Evolutionary conservation across 2,113 vertebrate species (phyloP).

Genomic region (Numenius arquata): DNA sequence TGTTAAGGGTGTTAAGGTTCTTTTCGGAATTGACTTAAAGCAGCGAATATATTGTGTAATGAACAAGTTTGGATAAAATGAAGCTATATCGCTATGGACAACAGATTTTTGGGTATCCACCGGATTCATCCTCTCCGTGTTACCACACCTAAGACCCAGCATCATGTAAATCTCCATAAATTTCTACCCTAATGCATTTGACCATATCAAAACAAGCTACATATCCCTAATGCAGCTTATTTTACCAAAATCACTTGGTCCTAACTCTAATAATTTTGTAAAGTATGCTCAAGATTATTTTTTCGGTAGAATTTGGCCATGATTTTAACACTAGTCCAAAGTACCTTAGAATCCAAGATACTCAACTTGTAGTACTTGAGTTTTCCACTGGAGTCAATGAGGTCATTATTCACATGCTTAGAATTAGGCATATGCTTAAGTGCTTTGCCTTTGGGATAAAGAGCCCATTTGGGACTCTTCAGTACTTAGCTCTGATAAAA

Average conservation of each 20-base stretch:
- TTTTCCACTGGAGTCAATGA: conserved; percentile 6
- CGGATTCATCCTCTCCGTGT: neutral
- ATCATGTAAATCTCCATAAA: neutral
- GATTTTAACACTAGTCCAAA: neutral
- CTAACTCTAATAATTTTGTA: neutral
- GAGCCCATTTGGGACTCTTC: conserved; percentile 29
- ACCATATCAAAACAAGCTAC: neutral
- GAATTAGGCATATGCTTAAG: conserved; percentile 52
- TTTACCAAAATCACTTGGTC: neutral
- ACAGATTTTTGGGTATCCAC: neutral
- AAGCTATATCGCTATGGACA: neutral
- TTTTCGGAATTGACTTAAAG: neutral
- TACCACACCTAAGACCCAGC: neutral
- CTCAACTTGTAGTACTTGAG: neutral
- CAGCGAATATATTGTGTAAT: neutral
- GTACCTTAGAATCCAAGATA: neutral
- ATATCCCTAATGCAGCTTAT: neutral
- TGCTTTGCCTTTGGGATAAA: conserved; percentile 46
- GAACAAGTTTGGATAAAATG: neutral
- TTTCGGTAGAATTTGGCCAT: neutral
- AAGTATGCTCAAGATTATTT: fast-evolving
- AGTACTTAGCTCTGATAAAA: conserved; percentile 53
- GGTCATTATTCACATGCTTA: conserved; percentile 45
- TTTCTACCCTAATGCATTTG: neutral
- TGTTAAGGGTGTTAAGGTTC: neutral